phyloP scores from a whole-genome alignment of 2,888 invertebrate genomes.

The Diogma glabrata region DNA sequence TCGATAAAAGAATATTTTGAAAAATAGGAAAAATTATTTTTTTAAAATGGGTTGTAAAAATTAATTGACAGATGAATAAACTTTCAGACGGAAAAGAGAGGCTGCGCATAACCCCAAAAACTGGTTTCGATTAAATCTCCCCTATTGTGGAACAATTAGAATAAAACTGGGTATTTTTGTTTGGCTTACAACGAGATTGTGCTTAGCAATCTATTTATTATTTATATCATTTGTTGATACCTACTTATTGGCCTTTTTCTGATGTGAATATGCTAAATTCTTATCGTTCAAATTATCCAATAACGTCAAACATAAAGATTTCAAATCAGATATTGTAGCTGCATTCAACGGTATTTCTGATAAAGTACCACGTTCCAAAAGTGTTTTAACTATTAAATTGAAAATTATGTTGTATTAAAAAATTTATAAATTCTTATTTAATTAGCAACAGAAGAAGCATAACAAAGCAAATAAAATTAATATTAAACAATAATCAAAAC shows the following conservation, averaged over 20 bases:
- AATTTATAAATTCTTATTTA: too few species aligned
- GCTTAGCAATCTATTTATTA: conserved; percentile 9
- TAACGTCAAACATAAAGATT: conserved; percentile 63
- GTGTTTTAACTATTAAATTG: conserved; percentile 63
- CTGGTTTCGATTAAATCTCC: too few species aligned
- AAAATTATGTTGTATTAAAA: background rate
- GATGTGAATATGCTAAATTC: conserved; percentile 70
- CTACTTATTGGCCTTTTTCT: conserved; percentile 76
- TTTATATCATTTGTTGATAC: too few species aligned
- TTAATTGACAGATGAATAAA: too few species aligned
- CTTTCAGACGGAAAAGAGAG: too few species aligned
- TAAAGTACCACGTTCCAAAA: conserved; percentile 50
- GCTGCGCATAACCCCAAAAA: too few species aligned
- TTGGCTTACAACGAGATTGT: background rate
- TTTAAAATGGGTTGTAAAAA: too few species aligned
- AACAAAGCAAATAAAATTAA: background rate
- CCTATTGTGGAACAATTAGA: background rate
- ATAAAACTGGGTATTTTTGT: too few species aligned
- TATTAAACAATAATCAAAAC: background rate
- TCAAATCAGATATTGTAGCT: conserved; percentile 61
- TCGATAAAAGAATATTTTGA: too few species aligned
- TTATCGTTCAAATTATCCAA: conserved; percentile 79
- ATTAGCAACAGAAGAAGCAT: too few species aligned
- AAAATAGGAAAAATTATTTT: too few species aligned
- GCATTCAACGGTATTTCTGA: conserved; percentile 46